A percentile compares a stretch with the other conserved stretches of the same genome.
Conservation (phyloP, 92 coral and sea anemone species). For the Epizoanthus rinbou region DNA sequence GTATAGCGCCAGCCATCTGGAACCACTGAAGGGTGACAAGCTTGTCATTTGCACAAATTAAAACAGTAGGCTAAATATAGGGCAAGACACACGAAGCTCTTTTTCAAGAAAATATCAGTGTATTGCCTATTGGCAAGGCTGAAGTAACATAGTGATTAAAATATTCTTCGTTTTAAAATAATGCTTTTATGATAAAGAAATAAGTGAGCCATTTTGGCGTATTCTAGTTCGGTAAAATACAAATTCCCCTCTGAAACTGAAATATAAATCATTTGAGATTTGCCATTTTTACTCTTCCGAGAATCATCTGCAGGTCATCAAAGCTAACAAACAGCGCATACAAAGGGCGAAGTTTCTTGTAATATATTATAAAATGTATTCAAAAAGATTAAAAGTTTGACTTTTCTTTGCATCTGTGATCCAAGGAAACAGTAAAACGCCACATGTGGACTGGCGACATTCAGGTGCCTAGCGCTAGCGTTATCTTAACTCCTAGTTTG, state of each 20-base stretch:
- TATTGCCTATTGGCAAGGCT: neutral
- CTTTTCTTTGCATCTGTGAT: constrained; percentile 37
- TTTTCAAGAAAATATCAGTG: too few relatives aligned
- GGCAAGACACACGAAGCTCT: constrained; percentile 26
- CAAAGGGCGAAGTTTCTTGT: neutral
- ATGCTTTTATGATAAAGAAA: neutral
- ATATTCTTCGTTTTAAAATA: constrained; percentile 5
- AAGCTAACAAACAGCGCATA: neutral
- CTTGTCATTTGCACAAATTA: constrained; percentile 47
- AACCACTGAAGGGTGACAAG: constrained; percentile 34
- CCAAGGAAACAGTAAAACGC: constrained; percentile 27
- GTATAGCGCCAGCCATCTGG: constrained; percentile 40
- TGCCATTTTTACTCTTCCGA: neutral
- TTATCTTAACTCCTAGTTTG: constrained; percentile 3
- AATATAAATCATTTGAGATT: neutral
- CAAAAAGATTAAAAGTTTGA: constrained; percentile 1
- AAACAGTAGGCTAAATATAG: constrained; percentile 36
- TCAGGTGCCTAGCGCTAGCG: neutral
- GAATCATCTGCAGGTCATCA: neutral
- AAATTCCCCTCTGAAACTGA: neutral
- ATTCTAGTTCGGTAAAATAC: too few relatives aligned
- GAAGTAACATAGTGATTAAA: neutral
- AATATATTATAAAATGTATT: neutral
- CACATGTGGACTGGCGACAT: constrained; percentile 18
- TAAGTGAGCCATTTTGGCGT: neutral